A percentile compares a stretch with the other conserved stretches of the same genome.
These are phyloP conservation scores for Gallirallus australis DNA, from an alignment of 2,797 vertebrate genomes.

Conservation along the genomic window DNA sequence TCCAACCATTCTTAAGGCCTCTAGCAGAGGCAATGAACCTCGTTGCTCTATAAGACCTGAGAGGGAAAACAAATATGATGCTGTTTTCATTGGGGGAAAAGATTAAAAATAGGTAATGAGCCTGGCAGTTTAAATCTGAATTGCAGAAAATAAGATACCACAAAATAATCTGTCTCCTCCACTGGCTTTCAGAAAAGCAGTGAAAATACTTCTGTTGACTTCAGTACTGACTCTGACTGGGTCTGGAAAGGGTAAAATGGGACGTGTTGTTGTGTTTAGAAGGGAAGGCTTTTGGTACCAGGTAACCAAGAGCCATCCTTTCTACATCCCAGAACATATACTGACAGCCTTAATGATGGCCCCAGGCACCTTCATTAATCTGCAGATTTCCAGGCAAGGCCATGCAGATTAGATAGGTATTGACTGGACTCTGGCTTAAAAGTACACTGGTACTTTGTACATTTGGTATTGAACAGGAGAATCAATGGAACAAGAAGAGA, in stretches of 20 bases:
- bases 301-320: not conserved
- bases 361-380: not conserved
- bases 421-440: not conserved
- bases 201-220: not conserved
- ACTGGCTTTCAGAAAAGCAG: not conserved
- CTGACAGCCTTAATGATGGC: not conserved
- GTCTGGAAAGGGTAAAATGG: not conserved
- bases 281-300: not conserved
- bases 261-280: not conserved
- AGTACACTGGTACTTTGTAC: not conserved
- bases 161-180: not conserved
- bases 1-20: constrained; percentile 84
- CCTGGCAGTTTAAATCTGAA: not conserved
- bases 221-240: not conserved
- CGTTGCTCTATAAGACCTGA: constrained; percentile 91
- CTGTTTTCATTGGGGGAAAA: not conserved
- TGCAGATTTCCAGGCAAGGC: not conserved
- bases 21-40: constrained; percentile 89
- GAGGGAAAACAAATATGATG: not conserved
- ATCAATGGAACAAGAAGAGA: not conserved
- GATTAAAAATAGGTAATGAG: not conserved
- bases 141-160: not conserved
- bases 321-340: not conserved
- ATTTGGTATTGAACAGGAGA: not conserved
- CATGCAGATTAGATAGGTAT: not conserved